Conservation (phyloP, 2,113 vertebrate genomes). For the Colius striatus region DNA sequence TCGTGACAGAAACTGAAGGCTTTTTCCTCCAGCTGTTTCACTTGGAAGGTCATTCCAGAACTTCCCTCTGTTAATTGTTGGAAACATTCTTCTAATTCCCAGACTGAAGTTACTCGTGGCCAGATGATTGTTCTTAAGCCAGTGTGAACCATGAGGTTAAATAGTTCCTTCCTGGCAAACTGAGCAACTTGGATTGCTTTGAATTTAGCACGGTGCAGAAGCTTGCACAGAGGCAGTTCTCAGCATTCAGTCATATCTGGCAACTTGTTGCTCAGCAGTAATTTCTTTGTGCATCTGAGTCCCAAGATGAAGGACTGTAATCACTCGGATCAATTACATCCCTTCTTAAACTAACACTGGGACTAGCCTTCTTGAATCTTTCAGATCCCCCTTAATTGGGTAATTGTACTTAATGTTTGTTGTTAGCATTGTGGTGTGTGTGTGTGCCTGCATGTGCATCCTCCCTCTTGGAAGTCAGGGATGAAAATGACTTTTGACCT, state of each 20-base stretch:
- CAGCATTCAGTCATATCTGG: not conserved
- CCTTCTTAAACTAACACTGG: not conserved
- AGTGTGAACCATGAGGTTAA: not conserved
- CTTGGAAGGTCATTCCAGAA: constrained; percentile 12
- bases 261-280: not conserved
- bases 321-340: not conserved
- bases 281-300: not conserved
- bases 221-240: not conserved
- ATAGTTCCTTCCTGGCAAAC: not conserved
- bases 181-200: not conserved
- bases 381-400: not conserved
- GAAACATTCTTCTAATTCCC: constrained; percentile 46
- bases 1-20: not conserved
- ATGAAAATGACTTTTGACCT: not conserved
- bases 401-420: not conserved
- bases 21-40: constrained; percentile 23
- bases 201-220: not conserved
- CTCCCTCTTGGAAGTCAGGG: not conserved
- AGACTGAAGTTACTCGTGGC: constrained; percentile 25
- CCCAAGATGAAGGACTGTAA: not conserved
- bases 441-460: fast-evolving
- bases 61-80: not conserved
- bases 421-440: not conserved
- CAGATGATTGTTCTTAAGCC: constrained; percentile 18
- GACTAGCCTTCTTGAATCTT: not conserved